Percentiles rank a stretch among this genome's conserved stretches.
Conservation (phyloP, 2,888 invertebrate genomes). For the Lottia gigantea region DNA sequence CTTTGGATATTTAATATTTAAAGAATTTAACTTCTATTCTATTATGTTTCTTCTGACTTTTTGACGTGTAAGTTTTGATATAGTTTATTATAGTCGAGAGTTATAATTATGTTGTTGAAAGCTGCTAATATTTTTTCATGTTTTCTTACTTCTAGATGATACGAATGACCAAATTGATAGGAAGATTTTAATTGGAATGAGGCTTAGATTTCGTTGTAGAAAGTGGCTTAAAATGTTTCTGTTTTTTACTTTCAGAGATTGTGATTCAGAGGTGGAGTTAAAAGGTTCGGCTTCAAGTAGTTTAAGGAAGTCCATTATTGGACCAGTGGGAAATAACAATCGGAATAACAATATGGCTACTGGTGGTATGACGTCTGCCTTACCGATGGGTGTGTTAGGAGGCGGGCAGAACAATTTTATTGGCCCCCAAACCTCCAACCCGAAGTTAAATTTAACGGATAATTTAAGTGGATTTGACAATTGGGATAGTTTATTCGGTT, state of each 20-base stretch:
- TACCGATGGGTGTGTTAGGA: not conserved
- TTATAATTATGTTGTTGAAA: too few relatives aligned
- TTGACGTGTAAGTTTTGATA: too few relatives aligned
- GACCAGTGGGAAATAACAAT: slow-evolving; percentile 31
- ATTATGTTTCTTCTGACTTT: too few relatives aligned
- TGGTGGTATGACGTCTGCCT: not conserved
- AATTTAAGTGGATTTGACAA: slow-evolving; percentile 17
- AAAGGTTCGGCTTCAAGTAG: slow-evolving; percentile 66
- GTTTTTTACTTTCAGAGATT: slow-evolving; percentile 53
- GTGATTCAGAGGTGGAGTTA: slow-evolving; percentile 63
- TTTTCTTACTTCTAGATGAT: too few relatives aligned
- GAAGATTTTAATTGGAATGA: too few relatives aligned
- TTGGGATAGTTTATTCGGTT: slow-evolving; percentile 14
- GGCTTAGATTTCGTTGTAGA: too few relatives aligned
- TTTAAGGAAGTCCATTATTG: slow-evolving; percentile 66
- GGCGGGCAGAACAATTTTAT: slow-evolving; percentile 2
- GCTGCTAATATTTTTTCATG: too few relatives aligned
- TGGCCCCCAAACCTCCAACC: not conserved
- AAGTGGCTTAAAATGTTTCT: too few relatives aligned
- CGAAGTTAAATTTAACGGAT: slow-evolving; percentile 9
- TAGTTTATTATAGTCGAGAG: too few relatives aligned
- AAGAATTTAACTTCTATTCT: too few relatives aligned
- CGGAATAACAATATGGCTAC: not conserved
- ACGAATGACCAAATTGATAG: too few relatives aligned
- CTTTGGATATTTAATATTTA: too few relatives aligned